These are phyloP conservation scores for Lepisosteus oculatus DNA, from an alignment of 2,113 vertebrate genomes.

Conservation along the genomic window DNA sequence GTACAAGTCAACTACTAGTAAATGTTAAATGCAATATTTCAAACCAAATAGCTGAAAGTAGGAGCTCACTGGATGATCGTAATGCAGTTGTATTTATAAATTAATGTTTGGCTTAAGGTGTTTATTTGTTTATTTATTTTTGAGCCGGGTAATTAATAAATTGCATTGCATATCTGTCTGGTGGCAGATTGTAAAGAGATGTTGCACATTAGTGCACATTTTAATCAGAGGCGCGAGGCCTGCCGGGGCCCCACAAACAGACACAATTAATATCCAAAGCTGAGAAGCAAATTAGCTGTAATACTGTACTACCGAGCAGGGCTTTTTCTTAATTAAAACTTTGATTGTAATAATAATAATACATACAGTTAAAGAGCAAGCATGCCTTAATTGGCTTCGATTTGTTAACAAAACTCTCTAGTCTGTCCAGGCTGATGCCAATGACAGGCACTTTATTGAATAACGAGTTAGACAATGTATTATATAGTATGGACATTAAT, in stretches of 20 bases:
- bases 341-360: slow-evolving; percentile 73
- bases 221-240: slow-evolving; percentile 25
- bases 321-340: slow-evolving; percentile 79
- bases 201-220: slow-evolving; percentile 15
- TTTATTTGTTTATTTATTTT: slow-evolving; percentile 1
- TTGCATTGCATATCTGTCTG: neutral
- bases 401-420: slow-evolving; percentile 48
- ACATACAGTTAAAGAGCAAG: slow-evolving; percentile 64
- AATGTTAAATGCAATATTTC: slow-evolving; percentile 3
- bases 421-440: neutral
- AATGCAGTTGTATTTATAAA: slow-evolving; percentile 1
- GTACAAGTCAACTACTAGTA: neutral
- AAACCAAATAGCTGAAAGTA: neutral
- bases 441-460: too few species aligned
- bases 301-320: slow-evolving; percentile 58
- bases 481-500: too few species aligned
- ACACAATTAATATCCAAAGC: slow-evolving; percentile 54
- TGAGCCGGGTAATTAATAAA: slow-evolving; percentile 1
- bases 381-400: slow-evolving; percentile 78
- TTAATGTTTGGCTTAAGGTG: neutral
- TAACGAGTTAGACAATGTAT: too few species aligned
- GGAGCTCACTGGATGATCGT: neutral
- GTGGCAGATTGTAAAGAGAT: slow-evolving; percentile 15
- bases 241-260: slow-evolving; percentile 28
- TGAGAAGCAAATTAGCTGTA: slow-evolving; percentile 60